Conservation (phyloP, 1,140 invertebrate species). For the Dryas iulia region DNA sequence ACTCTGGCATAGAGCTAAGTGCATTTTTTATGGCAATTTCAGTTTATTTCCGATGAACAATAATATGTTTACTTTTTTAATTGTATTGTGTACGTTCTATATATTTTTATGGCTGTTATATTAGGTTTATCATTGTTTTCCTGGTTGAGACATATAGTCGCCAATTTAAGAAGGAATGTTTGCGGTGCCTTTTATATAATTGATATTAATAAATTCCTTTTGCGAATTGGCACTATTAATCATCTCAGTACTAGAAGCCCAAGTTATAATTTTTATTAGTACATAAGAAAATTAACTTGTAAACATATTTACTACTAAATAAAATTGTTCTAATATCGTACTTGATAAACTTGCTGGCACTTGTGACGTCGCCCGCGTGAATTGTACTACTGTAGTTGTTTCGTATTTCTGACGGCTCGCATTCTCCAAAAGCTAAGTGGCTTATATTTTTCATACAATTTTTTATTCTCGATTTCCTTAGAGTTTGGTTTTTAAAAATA, state of each 20-base stretch:
- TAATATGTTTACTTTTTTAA: background rate
- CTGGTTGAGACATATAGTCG: background rate
- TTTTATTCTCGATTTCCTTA: too few species aligned
- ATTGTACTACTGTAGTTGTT: too few species aligned
- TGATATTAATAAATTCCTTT: constrained; percentile 1
- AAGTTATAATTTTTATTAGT: background rate
- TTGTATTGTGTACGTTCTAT: background rate
- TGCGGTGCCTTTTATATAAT: constrained; percentile 1
- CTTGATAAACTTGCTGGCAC: too few species aligned
- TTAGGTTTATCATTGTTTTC: background rate
- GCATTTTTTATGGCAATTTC: background rate
- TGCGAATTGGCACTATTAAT: background rate
- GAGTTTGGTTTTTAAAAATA: too few species aligned
- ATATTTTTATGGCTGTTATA: background rate
- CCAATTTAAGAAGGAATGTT: background rate
- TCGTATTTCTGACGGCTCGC: too few species aligned
- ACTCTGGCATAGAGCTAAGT: too few species aligned
- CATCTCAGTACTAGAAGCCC: background rate
- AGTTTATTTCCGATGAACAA: too few species aligned
- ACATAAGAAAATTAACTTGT: background rate
- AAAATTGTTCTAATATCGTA: too few species aligned
- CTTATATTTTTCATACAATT: too few species aligned
- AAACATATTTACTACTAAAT: too few species aligned
- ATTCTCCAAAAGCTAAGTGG: too few species aligned
- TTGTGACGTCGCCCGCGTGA: too few species aligned